A percentile compares a stretch with the other conserved stretches of the same genome.
Evolutionary conservation across 1,140 invertebrate species (phyloP).

Genomic region (Cydia splendana): DNA sequence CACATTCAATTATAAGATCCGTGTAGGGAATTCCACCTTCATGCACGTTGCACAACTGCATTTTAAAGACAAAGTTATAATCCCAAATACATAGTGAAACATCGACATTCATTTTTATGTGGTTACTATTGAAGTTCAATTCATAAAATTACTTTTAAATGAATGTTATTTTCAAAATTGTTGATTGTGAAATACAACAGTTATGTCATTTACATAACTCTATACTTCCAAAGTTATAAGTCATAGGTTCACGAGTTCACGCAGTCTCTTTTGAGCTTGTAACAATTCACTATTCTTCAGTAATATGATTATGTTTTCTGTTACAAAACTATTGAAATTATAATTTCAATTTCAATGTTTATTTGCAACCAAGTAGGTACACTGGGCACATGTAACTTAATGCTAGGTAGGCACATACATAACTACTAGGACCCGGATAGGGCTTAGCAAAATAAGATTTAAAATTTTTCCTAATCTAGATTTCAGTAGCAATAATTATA

Average conservation of each 20-base stretch:
- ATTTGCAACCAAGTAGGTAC: no score
- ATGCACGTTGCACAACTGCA: constrained; percentile 27
- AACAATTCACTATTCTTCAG: not conserved
- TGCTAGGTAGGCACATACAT: no score
- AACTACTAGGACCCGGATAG: no score
- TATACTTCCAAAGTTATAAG: constrained; percentile 9
- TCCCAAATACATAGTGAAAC: not conserved
- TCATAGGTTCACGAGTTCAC: constrained; percentile 1
- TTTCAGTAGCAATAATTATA: no score
- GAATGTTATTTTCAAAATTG: not conserved
- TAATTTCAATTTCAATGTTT: no score
- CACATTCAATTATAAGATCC: not conserved
- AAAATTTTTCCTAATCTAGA: no score
- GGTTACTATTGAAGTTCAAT: not conserved
- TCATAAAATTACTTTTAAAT: not conserved
- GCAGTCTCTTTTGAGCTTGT: not conserved
- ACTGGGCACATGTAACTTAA: no score
- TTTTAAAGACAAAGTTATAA: not conserved
- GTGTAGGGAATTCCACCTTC: not conserved
- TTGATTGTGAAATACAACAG: constrained; percentile 10
- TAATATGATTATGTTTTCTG: not conserved
- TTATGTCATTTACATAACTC: constrained; percentile 27
- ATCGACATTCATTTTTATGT: not conserved
- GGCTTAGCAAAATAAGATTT: no score
- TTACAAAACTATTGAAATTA: no score